Conservation (phyloP, 1,140 invertebrate species). For the Temnothorax nylanderi region DNA sequence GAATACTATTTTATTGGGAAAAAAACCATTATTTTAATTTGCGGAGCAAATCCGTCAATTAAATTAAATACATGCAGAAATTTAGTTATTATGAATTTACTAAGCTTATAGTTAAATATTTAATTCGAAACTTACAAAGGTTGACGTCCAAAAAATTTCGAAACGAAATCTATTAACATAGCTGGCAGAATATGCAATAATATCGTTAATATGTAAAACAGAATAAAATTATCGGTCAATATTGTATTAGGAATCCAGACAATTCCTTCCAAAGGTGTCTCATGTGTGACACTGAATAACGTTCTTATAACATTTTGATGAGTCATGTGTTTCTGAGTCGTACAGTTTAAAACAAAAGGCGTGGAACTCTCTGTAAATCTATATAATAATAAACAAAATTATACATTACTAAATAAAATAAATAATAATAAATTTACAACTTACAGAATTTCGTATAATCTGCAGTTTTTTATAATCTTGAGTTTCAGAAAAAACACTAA, state of each 20-base stretch:
- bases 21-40: background rate
- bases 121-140: conserved; percentile 88
- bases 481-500: too few relatives aligned
- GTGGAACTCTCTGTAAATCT: too few relatives aligned
- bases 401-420: too few relatives aligned
- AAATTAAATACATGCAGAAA: too few relatives aligned
- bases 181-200: conserved; percentile 90
- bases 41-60: background rate
- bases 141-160: conserved; percentile 88
- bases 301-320: conserved; percentile 58
- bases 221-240: conserved; percentile 84
- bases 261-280: conserved; percentile 89
- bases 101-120: background rate
- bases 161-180: conserved; percentile 88
- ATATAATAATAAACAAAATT: too few relatives aligned
- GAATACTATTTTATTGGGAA: too few relatives aligned
- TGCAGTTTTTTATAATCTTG: too few relatives aligned
- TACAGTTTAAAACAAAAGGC: too few relatives aligned
- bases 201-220: conserved; percentile 87
- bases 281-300: conserved; percentile 81
- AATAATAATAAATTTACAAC: too few relatives aligned
- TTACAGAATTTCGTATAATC: too few relatives aligned
- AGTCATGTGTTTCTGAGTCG: too few relatives aligned
- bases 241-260: conserved; percentile 89
- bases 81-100: too few relatives aligned